Evolutionary conservation across 2,888 invertebrate genomes (phyloP).

Genomic region (Tridacna gigas): DNA sequence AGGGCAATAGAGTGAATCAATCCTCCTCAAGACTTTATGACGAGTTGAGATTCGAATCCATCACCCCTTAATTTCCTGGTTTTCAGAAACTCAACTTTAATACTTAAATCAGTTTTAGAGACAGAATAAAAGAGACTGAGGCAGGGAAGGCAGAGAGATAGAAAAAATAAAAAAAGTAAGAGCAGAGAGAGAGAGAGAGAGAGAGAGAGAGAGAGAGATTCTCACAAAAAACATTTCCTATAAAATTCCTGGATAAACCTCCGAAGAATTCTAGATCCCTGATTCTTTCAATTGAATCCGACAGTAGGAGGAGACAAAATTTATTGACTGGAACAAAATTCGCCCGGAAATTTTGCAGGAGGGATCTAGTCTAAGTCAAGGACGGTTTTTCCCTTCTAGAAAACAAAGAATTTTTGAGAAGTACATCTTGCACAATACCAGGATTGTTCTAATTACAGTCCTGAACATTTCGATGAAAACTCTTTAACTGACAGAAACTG

Average conservation of each 20-base stretch:
- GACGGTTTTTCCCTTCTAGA: not conserved
- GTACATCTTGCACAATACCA: too few relatives aligned
- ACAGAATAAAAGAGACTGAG: too few relatives aligned
- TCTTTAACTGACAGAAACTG: too few relatives aligned
- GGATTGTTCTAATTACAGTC: too few relatives aligned
- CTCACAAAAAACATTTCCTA: too few relatives aligned
- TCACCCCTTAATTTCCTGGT: too few relatives aligned
- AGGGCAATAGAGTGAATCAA: too few relatives aligned
- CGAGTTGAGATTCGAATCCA: too few relatives aligned
- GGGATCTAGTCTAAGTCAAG: not conserved
- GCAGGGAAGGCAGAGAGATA: not conserved
- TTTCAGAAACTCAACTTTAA: too few relatives aligned
- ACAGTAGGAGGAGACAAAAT: conserved; percentile 26
- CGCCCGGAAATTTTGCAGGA: conserved; percentile 14
- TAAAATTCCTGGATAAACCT: not conserved
- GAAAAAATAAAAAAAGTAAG: not conserved
- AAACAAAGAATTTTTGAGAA: not conserved
- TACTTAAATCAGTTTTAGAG: too few relatives aligned
- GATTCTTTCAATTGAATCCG: conserved; percentile 23
- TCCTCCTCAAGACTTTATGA: too few relatives aligned
- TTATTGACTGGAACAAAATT: conserved; percentile 24
- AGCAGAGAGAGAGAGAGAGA: not conserved
- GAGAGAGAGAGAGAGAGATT: not conserved
- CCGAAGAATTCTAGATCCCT: conserved; percentile 1
- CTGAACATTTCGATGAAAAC: too few relatives aligned